Evolutionary conservation across 2,797 vertebrate genomes (phyloP).

Genomic region (Gymnothorax reevesii): DNA sequence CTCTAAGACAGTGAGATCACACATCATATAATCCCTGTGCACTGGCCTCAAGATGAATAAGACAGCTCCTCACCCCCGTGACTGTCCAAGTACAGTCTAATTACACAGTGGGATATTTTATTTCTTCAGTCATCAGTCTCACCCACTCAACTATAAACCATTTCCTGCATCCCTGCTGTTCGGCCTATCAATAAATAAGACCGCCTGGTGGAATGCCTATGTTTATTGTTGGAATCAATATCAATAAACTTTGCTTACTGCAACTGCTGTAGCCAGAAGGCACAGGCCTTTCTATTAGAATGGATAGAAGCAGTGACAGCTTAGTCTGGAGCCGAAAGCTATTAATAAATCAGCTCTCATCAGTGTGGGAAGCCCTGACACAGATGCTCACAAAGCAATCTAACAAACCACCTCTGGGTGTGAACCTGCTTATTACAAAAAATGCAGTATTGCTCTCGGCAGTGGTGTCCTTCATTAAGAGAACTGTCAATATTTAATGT

Average conservation of each 20-base stretch:
- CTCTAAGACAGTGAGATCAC: not conserved
- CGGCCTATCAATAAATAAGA: slow-evolving; percentile 1
- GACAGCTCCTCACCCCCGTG: not conserved
- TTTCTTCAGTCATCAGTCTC: not conserved
- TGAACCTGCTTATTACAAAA: slow-evolving; percentile 7
- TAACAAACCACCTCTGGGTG: not conserved
- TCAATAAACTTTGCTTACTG: slow-evolving; percentile 11
- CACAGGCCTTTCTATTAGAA: not conserved
- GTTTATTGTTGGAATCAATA: slow-evolving; percentile 12
- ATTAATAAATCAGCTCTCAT: slow-evolving; percentile 21
- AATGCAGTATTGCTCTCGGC: not conserved
- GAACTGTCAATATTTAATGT: slow-evolving; percentile 8
- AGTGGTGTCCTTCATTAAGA: not conserved
- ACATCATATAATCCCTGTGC: not conserved
- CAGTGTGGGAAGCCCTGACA: not conserved
- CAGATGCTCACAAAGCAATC: not conserved
- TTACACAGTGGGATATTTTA: not conserved
- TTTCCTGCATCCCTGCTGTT: not conserved
- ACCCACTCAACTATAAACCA: not conserved
- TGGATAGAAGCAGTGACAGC: not conserved
- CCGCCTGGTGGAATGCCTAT: not conserved
- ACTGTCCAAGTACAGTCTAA: not conserved
- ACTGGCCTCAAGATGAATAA: not conserved
- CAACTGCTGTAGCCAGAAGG: not conserved
- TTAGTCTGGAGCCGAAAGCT: not conserved